A percentile compares a stretch with the other conserved stretches of the same genome.
Evolutionary conservation across 2,888 invertebrate species (phyloP).

Genomic region (Andrena camellia): DNA sequence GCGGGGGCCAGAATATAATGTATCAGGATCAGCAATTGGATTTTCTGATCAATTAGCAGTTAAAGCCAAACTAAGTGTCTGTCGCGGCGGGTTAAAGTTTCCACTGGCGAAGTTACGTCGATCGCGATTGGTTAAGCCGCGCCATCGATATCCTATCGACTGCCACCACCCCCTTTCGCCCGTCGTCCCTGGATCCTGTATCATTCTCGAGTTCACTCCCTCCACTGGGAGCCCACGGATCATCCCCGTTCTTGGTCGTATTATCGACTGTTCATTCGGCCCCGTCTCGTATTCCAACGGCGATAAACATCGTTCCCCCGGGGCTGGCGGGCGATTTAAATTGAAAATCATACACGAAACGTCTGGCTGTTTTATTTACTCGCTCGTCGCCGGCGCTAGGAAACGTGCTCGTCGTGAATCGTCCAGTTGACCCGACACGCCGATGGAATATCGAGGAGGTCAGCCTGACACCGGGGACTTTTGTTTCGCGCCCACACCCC

Average conservation of each 20-base stretch:
- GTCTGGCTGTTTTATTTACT: constrained; percentile 38
- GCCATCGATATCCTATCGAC: constrained; percentile 73
- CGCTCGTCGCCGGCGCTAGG: constrained; percentile 9
- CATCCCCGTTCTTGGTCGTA: constrained; percentile 13
- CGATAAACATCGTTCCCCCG: constrained; percentile 21
- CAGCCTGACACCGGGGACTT: constrained; percentile 19
- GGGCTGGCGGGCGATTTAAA: constrained; percentile 26
- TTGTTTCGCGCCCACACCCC: constrained; percentile 19
- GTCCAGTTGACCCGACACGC: constrained; percentile 29
- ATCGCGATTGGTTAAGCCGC: constrained; percentile 77
- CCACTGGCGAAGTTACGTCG: constrained; percentile 72
- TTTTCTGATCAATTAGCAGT: constrained; percentile 83
- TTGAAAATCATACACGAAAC: constrained; percentile 37
- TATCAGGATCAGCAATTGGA: constrained; percentile 79
- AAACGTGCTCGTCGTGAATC: constrained; percentile 46
- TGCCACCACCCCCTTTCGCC: constrained; percentile 25
- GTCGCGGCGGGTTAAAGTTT: constrained; percentile 80
- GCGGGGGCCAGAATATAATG: constrained; percentile 68
- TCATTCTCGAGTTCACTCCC: constrained; percentile 6
- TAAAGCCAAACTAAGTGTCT: constrained; percentile 83
- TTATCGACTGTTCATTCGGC: constrained; percentile 15
- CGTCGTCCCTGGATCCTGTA: neutral
- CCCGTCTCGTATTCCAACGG: constrained; percentile 6
- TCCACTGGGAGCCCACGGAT: neutral
- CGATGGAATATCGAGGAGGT: constrained; percentile 57